phyloP scores from a whole-genome alignment of 1,140 invertebrate genomes.

The Drosophila santomea region DNA sequence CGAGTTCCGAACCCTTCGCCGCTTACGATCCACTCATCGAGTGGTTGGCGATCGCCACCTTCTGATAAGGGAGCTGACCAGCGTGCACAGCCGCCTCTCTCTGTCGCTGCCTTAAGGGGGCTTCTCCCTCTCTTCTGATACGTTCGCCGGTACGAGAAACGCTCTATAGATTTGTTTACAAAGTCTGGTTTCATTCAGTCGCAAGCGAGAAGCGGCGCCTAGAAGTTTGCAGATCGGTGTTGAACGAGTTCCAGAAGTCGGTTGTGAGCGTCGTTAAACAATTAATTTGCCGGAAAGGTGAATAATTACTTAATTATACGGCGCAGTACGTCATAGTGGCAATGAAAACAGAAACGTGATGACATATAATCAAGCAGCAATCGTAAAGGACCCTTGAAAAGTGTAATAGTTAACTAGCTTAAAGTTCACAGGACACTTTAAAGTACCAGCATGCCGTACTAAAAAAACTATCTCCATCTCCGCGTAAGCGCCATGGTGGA shows the following conservation, averaged over 20 bases:
- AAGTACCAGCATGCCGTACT: conserved; percentile 31
- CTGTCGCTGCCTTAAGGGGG: not conserved
- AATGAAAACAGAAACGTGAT: conserved; percentile 2
- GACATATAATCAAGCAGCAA: not conserved
- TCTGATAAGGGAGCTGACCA: conserved; percentile 9
- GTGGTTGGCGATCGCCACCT: conserved; percentile 12
- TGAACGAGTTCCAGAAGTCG: conserved; percentile 18
- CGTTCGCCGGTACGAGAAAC: conserved; percentile 6
- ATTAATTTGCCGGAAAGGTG: conserved; percentile 15
- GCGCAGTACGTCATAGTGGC: not conserved
- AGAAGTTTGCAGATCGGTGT: conserved; percentile 38
- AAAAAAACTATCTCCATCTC: conserved; percentile 11
- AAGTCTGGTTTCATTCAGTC: conserved; percentile 62
- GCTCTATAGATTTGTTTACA: conserved; percentile 60
- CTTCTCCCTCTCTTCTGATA: not conserved
- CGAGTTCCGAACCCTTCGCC: conserved; percentile 35
- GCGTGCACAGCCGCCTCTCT: not conserved
- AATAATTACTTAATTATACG: conserved; percentile 12
- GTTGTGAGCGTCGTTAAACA: conserved; percentile 17
- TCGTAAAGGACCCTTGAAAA: conserved; percentile 17
- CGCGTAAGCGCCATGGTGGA: conserved; percentile 40
- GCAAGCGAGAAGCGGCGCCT: conserved; percentile 55
- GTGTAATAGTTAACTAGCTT: conserved; percentile 11
- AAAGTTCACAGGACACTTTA: conserved; percentile 49
- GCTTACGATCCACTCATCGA: conserved; percentile 61